Conservation (phyloP, 2,888 invertebrate species). For the Rhorus exstirpatorius region DNA sequence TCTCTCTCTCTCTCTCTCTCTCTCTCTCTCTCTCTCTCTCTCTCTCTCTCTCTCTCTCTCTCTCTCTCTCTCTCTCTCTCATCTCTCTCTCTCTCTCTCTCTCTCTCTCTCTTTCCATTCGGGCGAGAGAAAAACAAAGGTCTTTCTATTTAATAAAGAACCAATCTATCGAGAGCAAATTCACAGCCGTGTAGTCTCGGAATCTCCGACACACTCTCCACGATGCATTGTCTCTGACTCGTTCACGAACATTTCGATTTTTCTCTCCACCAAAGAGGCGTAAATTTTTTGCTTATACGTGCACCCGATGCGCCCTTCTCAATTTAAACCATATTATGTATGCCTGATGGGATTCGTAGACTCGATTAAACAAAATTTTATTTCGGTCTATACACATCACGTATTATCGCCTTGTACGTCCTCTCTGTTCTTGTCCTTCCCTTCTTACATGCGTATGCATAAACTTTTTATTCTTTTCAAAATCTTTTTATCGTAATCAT, state of each 20-base stretch:
- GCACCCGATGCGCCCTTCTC: not conserved
- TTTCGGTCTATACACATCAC: not conserved
- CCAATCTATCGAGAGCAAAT: conserved; percentile 80
- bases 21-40: too few relatives aligned
- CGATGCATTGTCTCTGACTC: conserved; percentile 76
- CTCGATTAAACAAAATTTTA: conserved; percentile 7
- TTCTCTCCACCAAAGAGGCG: conserved; percentile 2
- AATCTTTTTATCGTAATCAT: not conserved
- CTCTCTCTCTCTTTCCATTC: conserved; percentile 11
- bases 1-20: too few relatives aligned
- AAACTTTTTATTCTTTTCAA: too few relatives aligned
- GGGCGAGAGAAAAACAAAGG: conserved; percentile 67
- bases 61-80: too few relatives aligned
- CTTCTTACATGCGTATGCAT: too few relatives aligned
- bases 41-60: too few relatives aligned
- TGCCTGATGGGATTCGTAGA: conserved; percentile 15
- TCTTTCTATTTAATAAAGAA: conserved; percentile 81
- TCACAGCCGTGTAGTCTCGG: conserved; percentile 72
- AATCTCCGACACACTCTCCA: conserved; percentile 41
- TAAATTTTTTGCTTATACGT: not conserved
- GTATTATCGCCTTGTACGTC: not conserved
- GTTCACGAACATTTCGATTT: conserved; percentile 9
- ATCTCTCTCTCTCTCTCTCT: conserved; percentile 25
- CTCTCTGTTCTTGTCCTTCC: too few relatives aligned
- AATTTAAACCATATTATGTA: not conserved